Percentiles rank a stretch among this genome's conserved stretches.
These are phyloP conservation scores for Gobius niger DNA, from an alignment of 2,113 vertebrate genomes.

Conservation along the genomic window DNA sequence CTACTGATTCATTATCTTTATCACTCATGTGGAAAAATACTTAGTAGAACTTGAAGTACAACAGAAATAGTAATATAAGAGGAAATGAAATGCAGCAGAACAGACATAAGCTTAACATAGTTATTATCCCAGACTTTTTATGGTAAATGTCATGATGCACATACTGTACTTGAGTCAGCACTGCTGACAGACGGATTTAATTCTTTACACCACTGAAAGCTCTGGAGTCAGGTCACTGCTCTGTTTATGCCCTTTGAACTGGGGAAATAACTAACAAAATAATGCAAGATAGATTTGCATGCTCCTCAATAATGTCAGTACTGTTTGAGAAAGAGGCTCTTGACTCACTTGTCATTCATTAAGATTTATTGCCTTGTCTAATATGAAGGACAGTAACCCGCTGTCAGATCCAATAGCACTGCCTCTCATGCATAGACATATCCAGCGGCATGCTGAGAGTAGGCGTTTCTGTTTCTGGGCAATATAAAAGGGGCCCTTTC, in stretches of 20 bases:
- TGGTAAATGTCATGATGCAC: neutral
- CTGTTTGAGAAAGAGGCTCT: neutral
- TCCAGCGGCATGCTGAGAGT: constrained; percentile 29
- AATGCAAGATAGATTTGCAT: too few species aligned
- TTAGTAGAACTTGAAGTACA: neutral
- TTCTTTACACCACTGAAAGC: constrained; percentile 55
- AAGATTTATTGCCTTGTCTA: constrained; percentile 9
- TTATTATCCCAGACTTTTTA: neutral
- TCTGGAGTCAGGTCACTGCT: constrained; percentile 32
- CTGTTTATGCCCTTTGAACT: neutral
- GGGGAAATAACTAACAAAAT: neutral
- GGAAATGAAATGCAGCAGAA: neutral
- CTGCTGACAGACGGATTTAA: constrained; percentile 65
- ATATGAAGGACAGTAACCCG: neutral
- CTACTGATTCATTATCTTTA: constrained; percentile 9
- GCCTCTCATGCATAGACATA: constrained; percentile 55
- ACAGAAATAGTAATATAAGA: neutral
- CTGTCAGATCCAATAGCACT: constrained; percentile 13
- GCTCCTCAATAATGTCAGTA: neutral
- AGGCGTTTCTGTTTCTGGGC: constrained; percentile 18
- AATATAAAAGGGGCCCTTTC: constrained; percentile 59
- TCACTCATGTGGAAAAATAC: neutral
- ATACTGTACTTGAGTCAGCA: constrained; percentile 26
- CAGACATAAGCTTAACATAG: neutral
- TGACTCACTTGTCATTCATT: neutral